Evolutionary conservation across 2,888 invertebrate genomes (phyloP).

Genomic region (Falcaria lacertinaria): DNA sequence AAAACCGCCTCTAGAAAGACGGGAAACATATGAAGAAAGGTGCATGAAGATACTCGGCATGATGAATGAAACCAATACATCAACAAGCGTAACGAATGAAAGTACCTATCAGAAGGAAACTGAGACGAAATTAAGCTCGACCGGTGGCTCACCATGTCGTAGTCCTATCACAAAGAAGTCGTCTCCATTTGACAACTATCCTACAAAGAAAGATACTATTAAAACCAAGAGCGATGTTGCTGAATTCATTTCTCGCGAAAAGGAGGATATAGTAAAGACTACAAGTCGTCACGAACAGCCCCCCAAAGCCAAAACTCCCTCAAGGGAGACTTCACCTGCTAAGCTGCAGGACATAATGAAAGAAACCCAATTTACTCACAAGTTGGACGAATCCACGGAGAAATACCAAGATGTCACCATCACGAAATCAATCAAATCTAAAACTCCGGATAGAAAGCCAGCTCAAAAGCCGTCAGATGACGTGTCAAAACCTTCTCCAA

Average conservation of each 20-base stretch:
- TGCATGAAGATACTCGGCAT: conserved; percentile 85
- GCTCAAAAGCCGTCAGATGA: neutral
- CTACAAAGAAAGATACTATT: conserved; percentile 18
- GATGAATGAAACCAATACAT: conserved; percentile 53
- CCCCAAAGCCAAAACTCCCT: conserved; percentile 15
- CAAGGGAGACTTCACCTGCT: conserved; percentile 42
- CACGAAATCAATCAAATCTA: conserved; percentile 9
- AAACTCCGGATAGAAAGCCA: conserved; percentile 13
- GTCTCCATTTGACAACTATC: conserved; percentile 21
- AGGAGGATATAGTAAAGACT: conserved; percentile 29
- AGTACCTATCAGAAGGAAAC: conserved; percentile 22
- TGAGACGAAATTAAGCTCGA: conserved; percentile 36
- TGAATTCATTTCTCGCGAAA: conserved; percentile 41
- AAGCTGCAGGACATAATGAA: conserved; percentile 42
- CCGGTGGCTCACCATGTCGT: conserved; percentile 48
- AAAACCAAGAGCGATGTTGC: conserved; percentile 25
- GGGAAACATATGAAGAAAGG: conserved; percentile 86
- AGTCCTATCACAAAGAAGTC: conserved; percentile 45
- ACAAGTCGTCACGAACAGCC: conserved; percentile 8
- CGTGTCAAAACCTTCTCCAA: neutral
- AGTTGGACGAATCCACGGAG: conserved; percentile 6
- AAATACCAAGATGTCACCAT: conserved; percentile 6
- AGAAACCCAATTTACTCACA: conserved; percentile 14
- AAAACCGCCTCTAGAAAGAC: conserved; percentile 80
- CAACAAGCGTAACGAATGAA: conserved; percentile 31